A percentile compares a stretch with the other conserved stretches of the same genome.
These are phyloP conservation scores for Pseudococcus jackbeardsleyi DNA, from an alignment of 2,888 invertebrate genomes.

Conservation along the genomic window DNA sequence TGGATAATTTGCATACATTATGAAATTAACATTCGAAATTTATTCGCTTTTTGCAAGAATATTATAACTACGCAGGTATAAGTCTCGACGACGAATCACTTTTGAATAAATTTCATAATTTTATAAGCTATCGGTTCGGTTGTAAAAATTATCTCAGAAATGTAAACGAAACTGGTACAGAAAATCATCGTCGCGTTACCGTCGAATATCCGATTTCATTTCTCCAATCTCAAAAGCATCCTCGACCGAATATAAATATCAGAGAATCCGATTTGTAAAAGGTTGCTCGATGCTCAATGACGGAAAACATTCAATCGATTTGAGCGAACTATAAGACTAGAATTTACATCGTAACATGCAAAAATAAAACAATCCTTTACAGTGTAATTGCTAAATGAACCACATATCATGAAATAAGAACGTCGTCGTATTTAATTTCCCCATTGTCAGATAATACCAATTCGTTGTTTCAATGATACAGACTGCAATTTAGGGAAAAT, in stretches of 20 bases:
- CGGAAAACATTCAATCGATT: too few relatives aligned
- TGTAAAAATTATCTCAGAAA: not conserved
- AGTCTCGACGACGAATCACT: not conserved
- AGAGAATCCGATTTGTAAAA: not conserved
- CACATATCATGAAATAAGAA: not conserved
- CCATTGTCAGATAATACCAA: too few relatives aligned
- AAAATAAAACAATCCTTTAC: not conserved
- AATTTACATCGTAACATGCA: not conserved
- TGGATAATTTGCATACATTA: not conserved
- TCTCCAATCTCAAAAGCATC: not conserved
- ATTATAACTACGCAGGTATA: not conserved
- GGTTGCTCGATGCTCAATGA: not conserved
- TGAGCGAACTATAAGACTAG: not conserved
- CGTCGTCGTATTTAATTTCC: not conserved
- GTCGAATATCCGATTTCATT: not conserved
- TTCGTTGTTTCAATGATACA: too few relatives aligned
- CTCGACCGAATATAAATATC: not conserved
- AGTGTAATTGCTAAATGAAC: not conserved
- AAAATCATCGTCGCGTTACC: not conserved
- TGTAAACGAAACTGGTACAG: not conserved
- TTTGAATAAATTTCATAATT: slow-evolving; percentile 8
- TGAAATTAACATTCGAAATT: slow-evolving; percentile 13
- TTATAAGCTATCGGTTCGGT: not conserved
- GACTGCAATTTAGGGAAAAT: too few relatives aligned
- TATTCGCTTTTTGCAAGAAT: slow-evolving; percentile 4